Evolutionary conservation across 2,888 invertebrate species (phyloP).

Genomic region (Drosophila peninsularis): DNA sequence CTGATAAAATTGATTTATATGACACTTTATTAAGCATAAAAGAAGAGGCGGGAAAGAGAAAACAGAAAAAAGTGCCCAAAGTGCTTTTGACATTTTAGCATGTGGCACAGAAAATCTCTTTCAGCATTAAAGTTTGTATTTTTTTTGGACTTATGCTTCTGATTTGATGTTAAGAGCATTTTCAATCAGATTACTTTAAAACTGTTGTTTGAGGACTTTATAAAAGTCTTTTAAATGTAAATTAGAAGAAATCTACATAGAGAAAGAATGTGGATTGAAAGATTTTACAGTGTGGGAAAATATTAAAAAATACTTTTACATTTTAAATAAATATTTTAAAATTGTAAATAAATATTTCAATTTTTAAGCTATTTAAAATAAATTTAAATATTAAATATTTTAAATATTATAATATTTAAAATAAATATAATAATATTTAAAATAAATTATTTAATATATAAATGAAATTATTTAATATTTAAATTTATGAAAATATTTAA

Average conservation of each 20-base stretch:
- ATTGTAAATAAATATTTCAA: too few relatives aligned
- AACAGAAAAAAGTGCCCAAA: not conserved
- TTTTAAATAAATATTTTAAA: too few relatives aligned
- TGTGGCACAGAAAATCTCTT: not conserved
- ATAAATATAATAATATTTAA: too few relatives aligned
- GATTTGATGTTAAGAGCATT: not conserved
- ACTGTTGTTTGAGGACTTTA: not conserved
- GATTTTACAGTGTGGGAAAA: too few relatives aligned
- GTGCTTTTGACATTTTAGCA: conserved; percentile 9
- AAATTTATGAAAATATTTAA: too few relatives aligned
- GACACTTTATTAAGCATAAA: conserved; percentile 34
- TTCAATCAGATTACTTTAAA: not conserved
- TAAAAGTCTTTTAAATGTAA: not conserved
- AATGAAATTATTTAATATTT: too few relatives aligned
- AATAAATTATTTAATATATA: too few relatives aligned
- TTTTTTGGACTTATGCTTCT: not conserved
- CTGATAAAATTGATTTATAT: conserved; percentile 68
- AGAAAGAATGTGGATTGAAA: not conserved
- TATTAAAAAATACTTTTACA: too few relatives aligned
- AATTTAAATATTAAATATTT: too few relatives aligned
- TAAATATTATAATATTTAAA: too few relatives aligned
- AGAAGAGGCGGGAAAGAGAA: not conserved
- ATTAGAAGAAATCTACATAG: not conserved
- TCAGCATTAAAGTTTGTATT: not conserved
- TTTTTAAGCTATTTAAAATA: too few relatives aligned